These are phyloP conservation scores for Protula sp. DNA, from an alignment of 2,888 invertebrate species.

Conservation along the genomic window DNA sequence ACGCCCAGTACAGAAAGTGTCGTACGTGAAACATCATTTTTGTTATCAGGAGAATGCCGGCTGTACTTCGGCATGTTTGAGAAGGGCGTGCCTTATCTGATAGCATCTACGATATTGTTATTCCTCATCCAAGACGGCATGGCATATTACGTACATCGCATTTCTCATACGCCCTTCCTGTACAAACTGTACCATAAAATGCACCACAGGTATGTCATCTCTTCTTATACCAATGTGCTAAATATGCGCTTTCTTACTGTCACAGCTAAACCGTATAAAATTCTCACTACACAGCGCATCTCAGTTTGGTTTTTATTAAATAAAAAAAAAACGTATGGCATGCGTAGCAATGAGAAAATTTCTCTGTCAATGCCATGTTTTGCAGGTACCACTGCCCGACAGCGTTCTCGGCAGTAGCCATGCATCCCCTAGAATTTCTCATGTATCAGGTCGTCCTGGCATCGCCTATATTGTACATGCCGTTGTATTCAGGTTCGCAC, in stretches of 20 bases:
- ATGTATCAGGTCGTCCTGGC: slow-evolving; percentile 63
- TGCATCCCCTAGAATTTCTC: slow-evolving; percentile 68
- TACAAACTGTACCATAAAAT: slow-evolving; percentile 70
- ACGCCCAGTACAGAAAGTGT: no score
- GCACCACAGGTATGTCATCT: slow-evolving; percentile 62
- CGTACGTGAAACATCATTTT: no score
- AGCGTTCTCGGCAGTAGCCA: slow-evolving; percentile 70
- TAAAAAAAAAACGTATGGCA: no score
- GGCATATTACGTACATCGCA: slow-evolving; percentile 60
- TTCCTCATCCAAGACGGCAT: slow-evolving; percentile 64
- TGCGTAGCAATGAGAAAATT: no score
- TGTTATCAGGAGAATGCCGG: slow-evolving; percentile 57
- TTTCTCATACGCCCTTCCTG: slow-evolving; percentile 66
- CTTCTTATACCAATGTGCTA: neutral
- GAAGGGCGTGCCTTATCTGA: slow-evolving; percentile 65
- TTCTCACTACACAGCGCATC: no score
- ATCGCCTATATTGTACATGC: slow-evolving; percentile 63
- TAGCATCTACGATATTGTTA: slow-evolving; percentile 63
- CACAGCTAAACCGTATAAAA: no score
- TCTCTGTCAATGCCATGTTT: neutral
- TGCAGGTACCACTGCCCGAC: slow-evolving; percentile 66
- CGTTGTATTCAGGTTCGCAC: slow-evolving; percentile 66
- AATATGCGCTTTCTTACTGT: no score
- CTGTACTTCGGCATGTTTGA: slow-evolving; percentile 65
- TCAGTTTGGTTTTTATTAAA: no score